Evolutionary conservation across 2,888 invertebrate genomes (phyloP).

Genomic region (Platynereis dumerilii): DNA sequence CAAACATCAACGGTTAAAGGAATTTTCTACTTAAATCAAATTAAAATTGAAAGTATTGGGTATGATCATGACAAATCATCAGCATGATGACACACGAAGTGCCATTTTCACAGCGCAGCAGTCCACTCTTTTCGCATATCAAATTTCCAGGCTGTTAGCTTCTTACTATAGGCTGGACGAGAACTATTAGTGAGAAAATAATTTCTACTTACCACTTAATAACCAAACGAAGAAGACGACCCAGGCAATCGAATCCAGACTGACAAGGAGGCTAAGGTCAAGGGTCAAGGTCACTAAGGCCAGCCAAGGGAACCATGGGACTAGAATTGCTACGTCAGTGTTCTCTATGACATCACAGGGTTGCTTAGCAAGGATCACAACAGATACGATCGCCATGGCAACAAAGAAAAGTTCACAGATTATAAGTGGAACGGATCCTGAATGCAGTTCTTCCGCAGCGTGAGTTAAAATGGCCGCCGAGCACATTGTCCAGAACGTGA

Average conservation of each 20-base stretch:
- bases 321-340: neutral
- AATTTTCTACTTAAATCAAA: no score
- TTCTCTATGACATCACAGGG: neutral
- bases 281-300: neutral
- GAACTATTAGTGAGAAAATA: no score
- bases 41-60: no score
- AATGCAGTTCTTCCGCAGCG: neutral
- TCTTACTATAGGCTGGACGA: no score
- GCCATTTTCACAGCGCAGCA: no score
- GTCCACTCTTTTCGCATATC: no score
- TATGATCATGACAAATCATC: no score
- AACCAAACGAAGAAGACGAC: neutral
- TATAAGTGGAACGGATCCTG: neutral
- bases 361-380: neutral
- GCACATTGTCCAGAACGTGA: neutral
- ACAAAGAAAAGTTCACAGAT: neutral
- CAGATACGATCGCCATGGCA: neutral
- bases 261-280: neutral
- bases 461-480: neutral
- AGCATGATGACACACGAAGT: no score
- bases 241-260: neutral
- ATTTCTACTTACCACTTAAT: neutral
- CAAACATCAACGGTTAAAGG: no score
- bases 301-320: slow-evolving; percentile 2
- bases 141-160: no score